These are phyloP conservation scores for Setophaga coronata DNA, from an alignment of 2,113 vertebrate genomes.

Conservation along the genomic window DNA sequence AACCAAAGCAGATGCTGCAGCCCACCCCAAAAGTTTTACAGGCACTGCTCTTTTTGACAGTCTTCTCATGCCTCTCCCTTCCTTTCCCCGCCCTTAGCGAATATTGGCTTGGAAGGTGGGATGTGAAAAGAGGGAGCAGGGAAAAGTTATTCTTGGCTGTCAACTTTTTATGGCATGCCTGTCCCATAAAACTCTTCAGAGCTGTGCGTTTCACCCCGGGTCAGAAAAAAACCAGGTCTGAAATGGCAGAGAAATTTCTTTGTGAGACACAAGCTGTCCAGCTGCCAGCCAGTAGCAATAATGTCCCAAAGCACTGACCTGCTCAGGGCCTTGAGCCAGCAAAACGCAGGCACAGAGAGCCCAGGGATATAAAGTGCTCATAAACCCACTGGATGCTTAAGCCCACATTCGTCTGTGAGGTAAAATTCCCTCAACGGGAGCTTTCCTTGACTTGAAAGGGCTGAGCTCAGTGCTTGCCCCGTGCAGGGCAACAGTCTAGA, in stretches of 20 bases:
- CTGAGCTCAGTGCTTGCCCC: not conserved
- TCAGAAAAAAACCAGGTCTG: not conserved
- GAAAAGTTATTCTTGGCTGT: slow-evolving; percentile 22
- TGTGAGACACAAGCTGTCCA: not conserved
- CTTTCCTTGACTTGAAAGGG: not conserved
- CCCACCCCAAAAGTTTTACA: not conserved
- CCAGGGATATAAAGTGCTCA: not conserved
- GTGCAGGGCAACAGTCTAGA: not conserved
- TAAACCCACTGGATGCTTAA: not conserved
- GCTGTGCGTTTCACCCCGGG: accelerated
- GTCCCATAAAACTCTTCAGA: not conserved
- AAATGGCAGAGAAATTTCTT: not conserved
- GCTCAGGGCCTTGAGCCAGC: accelerated
- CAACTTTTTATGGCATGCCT: not conserved
- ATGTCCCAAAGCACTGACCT: not conserved
- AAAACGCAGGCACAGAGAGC: not conserved
- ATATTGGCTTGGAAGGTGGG: not conserved
- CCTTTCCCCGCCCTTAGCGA: not conserved
- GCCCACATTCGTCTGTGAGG: not conserved
- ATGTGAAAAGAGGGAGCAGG: not conserved
- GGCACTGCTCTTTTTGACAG: not conserved
- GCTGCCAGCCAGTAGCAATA: not conserved
- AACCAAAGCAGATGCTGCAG: not conserved
- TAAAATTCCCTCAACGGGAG: not conserved
- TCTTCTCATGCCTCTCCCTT: not conserved